A percentile compares a stretch with the other conserved stretches of the same genome.
Conservation (phyloP, 1,140 invertebrate genomes). For the Drosophila gunungcola region DNA sequence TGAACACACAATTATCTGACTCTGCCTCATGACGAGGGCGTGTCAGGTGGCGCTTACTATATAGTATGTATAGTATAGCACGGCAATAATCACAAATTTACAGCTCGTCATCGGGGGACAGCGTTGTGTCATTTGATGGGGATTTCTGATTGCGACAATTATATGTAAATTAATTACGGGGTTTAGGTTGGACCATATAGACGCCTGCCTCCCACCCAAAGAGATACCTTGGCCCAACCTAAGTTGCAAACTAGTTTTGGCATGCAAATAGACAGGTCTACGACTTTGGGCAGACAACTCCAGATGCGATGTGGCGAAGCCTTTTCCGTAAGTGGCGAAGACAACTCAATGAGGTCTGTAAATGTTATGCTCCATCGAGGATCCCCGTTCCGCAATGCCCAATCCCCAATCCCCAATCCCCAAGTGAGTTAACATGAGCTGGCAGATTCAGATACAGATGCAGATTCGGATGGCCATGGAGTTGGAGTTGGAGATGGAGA, state of each 20-base stretch:
- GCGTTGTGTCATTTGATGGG: conserved; percentile 42
- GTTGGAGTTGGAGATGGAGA: conserved; percentile 30
- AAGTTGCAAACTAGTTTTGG: conserved; percentile 35
- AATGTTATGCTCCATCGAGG: conserved; percentile 68
- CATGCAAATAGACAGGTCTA: conserved; percentile 43
- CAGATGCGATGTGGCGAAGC: conserved; percentile 30
- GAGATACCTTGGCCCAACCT: conserved; percentile 16
- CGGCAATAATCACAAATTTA: conserved; percentile 61
- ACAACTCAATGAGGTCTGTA: conserved; percentile 63
- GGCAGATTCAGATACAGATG: conserved; percentile 41
- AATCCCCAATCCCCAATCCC: conserved; percentile 36
- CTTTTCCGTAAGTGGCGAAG: conserved; percentile 53
- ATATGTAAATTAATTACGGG: conserved; percentile 59
- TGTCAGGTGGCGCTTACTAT: conserved; percentile 31
- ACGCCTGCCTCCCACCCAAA: not conserved
- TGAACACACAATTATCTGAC: conserved; percentile 47
- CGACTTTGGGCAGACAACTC: conserved; percentile 41
- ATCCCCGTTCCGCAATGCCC: conserved; percentile 13
- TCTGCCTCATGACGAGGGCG: conserved; percentile 24
- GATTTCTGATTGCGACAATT: conserved; percentile 41
- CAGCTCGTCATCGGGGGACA: conserved; percentile 38
- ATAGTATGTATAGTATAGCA: not conserved
- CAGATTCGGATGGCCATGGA: conserved; percentile 27
- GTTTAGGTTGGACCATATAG: conserved; percentile 9
- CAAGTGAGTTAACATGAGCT: conserved; percentile 45